Evolutionary conservation across 2,113 vertebrate species (phyloP).

Genomic region (Herpailurus yagouaroundi): DNA sequence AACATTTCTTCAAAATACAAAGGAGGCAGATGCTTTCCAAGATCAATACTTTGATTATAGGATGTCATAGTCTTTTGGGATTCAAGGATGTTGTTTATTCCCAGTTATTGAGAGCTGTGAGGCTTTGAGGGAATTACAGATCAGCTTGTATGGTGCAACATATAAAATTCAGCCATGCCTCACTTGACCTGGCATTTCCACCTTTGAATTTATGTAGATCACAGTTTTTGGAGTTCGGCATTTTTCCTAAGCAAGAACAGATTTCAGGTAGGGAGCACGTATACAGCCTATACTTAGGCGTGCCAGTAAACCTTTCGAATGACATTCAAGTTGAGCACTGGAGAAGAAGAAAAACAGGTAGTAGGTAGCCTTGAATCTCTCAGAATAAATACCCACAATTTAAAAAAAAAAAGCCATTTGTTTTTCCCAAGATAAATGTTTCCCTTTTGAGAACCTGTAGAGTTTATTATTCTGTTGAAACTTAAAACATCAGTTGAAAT

Average conservation of each 20-base stretch:
- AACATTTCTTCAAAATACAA: constrained; percentile 59
- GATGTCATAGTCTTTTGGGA: constrained; percentile 15
- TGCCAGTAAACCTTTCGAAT: constrained; percentile 35
- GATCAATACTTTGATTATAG: constrained; percentile 24
- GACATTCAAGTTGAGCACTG: background rate
- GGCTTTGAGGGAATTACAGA: constrained; percentile 37
- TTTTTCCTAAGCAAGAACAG: constrained; percentile 31
- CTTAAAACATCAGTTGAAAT: constrained; percentile 50
- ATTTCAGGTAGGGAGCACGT: background rate
- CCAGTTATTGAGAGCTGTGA: constrained; percentile 9
- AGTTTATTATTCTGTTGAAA: constrained; percentile 48
- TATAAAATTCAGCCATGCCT: background rate
- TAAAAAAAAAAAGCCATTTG: background rate
- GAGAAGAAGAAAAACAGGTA: constrained; percentile 24
- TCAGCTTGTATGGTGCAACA: background rate
- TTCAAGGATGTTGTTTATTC: constrained; percentile 43
- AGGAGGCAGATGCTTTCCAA: background rate
- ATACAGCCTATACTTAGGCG: background rate
- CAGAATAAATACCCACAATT: constrained; percentile 33
- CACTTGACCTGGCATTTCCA: constrained; percentile 40
- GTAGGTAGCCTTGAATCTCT: constrained; percentile 50
- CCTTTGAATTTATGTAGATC: constrained; percentile 31
- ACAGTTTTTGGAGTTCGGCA: background rate
- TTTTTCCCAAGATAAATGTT: constrained; percentile 40
- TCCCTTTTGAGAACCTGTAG: background rate